These are phyloP conservation scores for Goniozus legneri DNA, from an alignment of 1,140 invertebrate species.

Conservation along the genomic window DNA sequence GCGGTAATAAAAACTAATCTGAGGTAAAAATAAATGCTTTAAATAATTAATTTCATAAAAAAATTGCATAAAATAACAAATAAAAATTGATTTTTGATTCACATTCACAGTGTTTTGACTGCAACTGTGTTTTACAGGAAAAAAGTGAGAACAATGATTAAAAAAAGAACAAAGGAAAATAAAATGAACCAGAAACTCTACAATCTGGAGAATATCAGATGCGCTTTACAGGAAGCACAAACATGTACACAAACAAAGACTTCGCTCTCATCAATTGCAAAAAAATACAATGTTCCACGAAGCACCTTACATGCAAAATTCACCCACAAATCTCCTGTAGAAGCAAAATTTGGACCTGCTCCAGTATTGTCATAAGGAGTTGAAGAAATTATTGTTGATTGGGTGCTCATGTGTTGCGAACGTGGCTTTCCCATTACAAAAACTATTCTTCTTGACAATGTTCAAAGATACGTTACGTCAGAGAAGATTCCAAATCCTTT, in stretches of 20 bases:
- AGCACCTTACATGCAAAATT: constrained; percentile 34
- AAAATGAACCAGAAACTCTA: no score
- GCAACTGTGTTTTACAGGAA: neutral
- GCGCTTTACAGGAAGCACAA: neutral
- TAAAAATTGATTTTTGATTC: no score
- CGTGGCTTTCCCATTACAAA: constrained; percentile 36
- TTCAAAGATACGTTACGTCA: constrained; percentile 24
- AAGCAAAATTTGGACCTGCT: constrained; percentile 29
- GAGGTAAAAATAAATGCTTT: no score
- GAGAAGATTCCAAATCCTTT: constrained; percentile 21
- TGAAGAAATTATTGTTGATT: constrained; percentile 34
- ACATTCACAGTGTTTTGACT: neutral
- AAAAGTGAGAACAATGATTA: neutral
- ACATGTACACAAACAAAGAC: neutral
- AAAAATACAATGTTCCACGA: constrained; percentile 29
- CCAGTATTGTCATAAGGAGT: constrained; percentile 25
- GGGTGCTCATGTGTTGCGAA: constrained; percentile 32
- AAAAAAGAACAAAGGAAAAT: neutral
- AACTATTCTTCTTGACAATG: constrained; percentile 31
- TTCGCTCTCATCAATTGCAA: neutral
- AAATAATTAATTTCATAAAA: no score
- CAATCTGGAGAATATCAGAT: no score
- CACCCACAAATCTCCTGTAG: constrained; percentile 20
- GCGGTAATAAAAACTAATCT: no score
- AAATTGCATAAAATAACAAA: no score